These are phyloP conservation scores for Lymantria dispar DNA, from an alignment of 2,888 invertebrate species.

Conservation along the genomic window DNA sequence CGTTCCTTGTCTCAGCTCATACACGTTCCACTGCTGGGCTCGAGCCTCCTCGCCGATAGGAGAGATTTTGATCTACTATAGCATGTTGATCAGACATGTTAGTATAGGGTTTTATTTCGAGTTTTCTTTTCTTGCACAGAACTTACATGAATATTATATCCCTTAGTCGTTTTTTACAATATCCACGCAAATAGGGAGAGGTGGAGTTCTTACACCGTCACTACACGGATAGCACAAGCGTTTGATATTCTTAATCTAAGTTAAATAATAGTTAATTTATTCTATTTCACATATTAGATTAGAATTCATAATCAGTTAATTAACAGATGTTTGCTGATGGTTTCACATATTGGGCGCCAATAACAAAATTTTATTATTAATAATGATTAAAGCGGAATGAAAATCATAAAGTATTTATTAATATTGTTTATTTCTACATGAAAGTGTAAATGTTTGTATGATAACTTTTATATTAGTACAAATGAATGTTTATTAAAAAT, in stretches of 20 bases:
- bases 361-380: slow-evolving; percentile 38
- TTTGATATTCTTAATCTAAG: slow-evolving; percentile 9
- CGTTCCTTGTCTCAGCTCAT: too few species aligned
- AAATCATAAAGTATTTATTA: slow-evolving; percentile 37
- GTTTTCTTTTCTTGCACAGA: too few species aligned
- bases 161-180: too few species aligned
- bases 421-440: slow-evolving; percentile 41
- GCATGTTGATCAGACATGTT: too few species aligned
- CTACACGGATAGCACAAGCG: not conserved
- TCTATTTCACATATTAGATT: slow-evolving; percentile 34
- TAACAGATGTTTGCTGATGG: slow-evolving; percentile 39
- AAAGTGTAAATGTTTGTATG: slow-evolving; percentile 41
- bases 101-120: too few species aligned
- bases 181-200: too few species aligned
- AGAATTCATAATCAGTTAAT: slow-evolving; percentile 36
- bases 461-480: slow-evolving; percentile 25
- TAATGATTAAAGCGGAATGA: slow-evolving; percentile 36
- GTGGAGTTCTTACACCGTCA: too few species aligned
- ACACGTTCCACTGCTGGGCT: too few species aligned
- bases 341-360: slow-evolving; percentile 36
- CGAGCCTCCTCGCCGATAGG: too few species aligned
- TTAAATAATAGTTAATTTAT: slow-evolving; percentile 36
- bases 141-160: too few species aligned
- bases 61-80: too few species aligned
- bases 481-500: slow-evolving; percentile 36